Evolutionary conservation across 2,797 vertebrate species (phyloP), one percentile per base, ranked within the genome.

Genomic region (Pampus argenteus): DNA sequence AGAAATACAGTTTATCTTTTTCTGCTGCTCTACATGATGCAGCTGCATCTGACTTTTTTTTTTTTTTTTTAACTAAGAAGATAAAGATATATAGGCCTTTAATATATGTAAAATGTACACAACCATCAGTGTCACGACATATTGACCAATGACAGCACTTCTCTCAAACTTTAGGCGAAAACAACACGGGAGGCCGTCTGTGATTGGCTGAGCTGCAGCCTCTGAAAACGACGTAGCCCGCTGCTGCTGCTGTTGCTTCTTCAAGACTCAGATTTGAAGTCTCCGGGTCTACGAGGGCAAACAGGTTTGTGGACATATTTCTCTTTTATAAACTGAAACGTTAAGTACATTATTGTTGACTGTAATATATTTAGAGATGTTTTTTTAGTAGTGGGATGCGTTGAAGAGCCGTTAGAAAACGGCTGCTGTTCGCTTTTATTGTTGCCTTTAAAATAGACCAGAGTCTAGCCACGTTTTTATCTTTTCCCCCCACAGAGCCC

Each of bases 131-230:
- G 78, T 57, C 61, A 44, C 20, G 17, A 55, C 62, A 22, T 4
- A 15, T 57, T 15, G 56, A 42, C 92, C 92, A 94, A 94, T 93
- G 20, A 71, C 23, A 63, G 55, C 42, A 1, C 49, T 18, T 14
- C 78, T 91, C 67, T 86, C 69, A 87, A 36, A 55, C 26, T 15
- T 59, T 5, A 10, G 47, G 22, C 45, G n/a, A 18, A 17, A 18
- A 54, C 61, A 23, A 71, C 65, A 83, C 58, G 61, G 69, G 17
- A 81, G 47, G 4, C 20, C 13, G 6, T 5, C 44, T 64, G 57
- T 84, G 89, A 92, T 94, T 93, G 92, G 92, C 84, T 55, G 75
- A 57, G 63, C 62, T 2, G 61, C 71, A 69, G 10, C 48, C 51
- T 72, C 78, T 66, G 78, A 85, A 79, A 47, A 57, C 36, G 63